phyloP scores from a whole-genome alignment of 2,113 vertebrate genomes.

The Pangasianodon gigas region DNA sequence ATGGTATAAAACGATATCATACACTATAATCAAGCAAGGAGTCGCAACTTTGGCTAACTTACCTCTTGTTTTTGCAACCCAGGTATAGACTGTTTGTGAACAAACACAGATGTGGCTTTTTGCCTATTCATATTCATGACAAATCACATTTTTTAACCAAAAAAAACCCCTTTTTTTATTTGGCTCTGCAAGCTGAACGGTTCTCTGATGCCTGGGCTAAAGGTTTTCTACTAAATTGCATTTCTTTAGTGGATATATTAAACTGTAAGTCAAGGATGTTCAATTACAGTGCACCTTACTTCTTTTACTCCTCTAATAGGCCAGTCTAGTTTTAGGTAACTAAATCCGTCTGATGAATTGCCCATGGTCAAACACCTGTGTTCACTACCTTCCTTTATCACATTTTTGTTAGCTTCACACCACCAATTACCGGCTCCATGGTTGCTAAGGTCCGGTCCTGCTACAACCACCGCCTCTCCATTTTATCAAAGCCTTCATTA shows the following conservation, averaged over 20 bases:
- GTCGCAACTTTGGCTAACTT: not conserved
- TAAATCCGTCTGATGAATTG: constrained; percentile 8
- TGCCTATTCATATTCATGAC: not conserved
- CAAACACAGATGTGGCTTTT: not conserved
- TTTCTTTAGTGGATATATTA: constrained; percentile 6
- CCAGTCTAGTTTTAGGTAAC: not conserved
- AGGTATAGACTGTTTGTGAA: not conserved
- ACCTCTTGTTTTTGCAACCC: not conserved
- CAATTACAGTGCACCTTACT: not conserved
- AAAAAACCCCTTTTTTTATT: not conserved
- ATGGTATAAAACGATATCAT: not conserved
- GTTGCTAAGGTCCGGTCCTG: constrained; percentile 4
- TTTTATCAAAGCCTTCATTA: constrained; percentile 48
- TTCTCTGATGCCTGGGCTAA: not conserved
- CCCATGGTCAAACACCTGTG: constrained; percentile 9
- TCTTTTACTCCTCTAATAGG: not conserved
- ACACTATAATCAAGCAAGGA: not conserved
- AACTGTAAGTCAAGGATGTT: not conserved
- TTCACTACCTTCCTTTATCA: not conserved
- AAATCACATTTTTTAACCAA: not conserved
- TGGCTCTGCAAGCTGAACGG: not conserved
- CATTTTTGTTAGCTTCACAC: constrained; percentile 35
- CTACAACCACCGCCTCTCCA: constrained; percentile 27
- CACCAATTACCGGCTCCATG: constrained; percentile 32
- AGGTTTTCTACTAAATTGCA: not conserved